Conservation (phyloP, 2,888 invertebrate genomes). For the Cheilosia pagana region DNA sequence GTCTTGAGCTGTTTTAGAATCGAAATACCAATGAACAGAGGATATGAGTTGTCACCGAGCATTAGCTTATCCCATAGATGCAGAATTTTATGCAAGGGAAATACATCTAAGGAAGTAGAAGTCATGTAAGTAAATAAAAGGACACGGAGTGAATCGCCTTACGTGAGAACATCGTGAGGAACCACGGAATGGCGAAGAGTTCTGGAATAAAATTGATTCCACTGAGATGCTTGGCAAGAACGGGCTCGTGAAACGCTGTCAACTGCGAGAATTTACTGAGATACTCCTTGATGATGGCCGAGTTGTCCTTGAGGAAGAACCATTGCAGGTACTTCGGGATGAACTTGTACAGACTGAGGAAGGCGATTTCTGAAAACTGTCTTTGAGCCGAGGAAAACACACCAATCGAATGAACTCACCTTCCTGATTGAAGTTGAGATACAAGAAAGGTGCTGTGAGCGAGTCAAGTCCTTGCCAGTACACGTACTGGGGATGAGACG, state of each 20-base stretch:
- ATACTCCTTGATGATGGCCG: conserved; percentile 98
- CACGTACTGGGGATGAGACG: conserved; percentile 96
- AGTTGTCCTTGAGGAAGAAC: conserved; percentile 98
- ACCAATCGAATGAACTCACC: conserved; percentile 84
- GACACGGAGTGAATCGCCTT: conserved; percentile 83
- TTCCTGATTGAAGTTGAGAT: conserved; percentile 98
- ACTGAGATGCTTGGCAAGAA: conserved; percentile 94
- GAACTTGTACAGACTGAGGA: conserved; percentile 96
- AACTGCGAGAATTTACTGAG: conserved; percentile 98
- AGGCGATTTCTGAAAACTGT: conserved; percentile 92
- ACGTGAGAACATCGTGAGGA: conserved; percentile 99
- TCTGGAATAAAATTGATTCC: conserved; percentile 98
- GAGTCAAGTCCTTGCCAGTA: conserved; percentile 99
- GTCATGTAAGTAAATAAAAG: neutral
- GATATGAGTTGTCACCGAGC: conserved; percentile 96
- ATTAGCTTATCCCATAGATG: conserved; percentile 99
- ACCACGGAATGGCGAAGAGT: conserved; percentile 99
- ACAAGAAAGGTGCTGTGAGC: conserved; percentile 97
- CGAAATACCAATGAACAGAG: conserved; percentile 96
- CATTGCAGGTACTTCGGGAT: conserved; percentile 98
- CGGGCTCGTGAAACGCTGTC: conserved; percentile 97
- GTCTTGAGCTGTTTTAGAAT: conserved; percentile 94
- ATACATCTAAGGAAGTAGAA: conserved; percentile 90
- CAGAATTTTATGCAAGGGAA: conserved; percentile 98
- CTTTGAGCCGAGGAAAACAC: neutral